A percentile compares a stretch with the other conserved stretches of the same genome.
These are phyloP conservation scores for Sesamia nonagrioides DNA, from an alignment of 1,140 invertebrate species.

Conservation along the genomic window DNA sequence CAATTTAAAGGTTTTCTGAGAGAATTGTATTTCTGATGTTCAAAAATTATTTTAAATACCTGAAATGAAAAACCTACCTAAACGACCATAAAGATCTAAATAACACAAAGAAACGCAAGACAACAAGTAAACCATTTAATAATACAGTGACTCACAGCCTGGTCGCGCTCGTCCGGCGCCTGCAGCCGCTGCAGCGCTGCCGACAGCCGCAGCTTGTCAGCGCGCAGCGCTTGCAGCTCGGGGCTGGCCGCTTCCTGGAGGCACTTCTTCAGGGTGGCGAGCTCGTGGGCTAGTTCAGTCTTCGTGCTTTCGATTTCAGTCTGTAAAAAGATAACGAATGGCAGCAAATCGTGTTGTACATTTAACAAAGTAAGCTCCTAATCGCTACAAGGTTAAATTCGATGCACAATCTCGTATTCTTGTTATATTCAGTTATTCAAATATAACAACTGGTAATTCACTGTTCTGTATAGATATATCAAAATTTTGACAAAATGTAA, in stretches of 20 bases:
- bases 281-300: conserved; percentile 60
- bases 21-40: too few species aligned
- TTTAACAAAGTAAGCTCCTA: too few species aligned
- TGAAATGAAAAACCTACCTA: not conserved
- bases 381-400: too few species aligned
- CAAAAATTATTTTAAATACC: not conserved
- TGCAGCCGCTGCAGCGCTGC: conserved; percentile 48
- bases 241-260: conserved; percentile 53
- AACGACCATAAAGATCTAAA: not conserved
- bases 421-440: too few species aligned
- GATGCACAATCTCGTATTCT: too few species aligned
- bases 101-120: conserved; percentile 16
- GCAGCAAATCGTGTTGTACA: not conserved
- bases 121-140: conserved; percentile 22
- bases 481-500: too few species aligned
- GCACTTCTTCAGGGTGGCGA: conserved; percentile 60
- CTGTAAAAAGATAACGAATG: conserved; percentile 43
- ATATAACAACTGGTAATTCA: too few species aligned
- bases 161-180: conserved; percentile 64
- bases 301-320: conserved; percentile 66
- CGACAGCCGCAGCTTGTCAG: conserved; percentile 45
- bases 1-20: too few species aligned
- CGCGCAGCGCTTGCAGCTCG: conserved; percentile 45
- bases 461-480: too few species aligned
- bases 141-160: conserved; percentile 65